phyloP scores from a whole-genome alignment of 1,140 invertebrate species.

The Chionoecetes opilio region DNA sequence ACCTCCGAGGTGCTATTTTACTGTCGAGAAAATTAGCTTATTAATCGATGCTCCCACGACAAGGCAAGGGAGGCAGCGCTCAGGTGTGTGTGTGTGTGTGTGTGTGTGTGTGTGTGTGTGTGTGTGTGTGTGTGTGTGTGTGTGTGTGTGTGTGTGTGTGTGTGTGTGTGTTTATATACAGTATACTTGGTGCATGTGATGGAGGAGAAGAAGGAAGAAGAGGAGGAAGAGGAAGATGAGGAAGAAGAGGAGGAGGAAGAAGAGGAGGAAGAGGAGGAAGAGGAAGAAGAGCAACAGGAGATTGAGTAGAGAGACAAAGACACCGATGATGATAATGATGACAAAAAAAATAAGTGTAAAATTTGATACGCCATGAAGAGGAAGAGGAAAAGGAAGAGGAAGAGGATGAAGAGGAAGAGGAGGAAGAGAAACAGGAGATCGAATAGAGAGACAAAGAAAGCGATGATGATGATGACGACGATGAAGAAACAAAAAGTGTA shows the following conservation, averaged over 20 bases:
- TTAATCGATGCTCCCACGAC: background rate
- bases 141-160: constrained; percentile 43
- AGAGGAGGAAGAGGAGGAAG: background rate
- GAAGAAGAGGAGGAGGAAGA: background rate
- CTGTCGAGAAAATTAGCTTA: constrained; percentile 9
- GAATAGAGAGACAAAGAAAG: background rate
- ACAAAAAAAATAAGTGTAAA: background rate
- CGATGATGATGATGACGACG: background rate
- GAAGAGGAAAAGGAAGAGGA: background rate
- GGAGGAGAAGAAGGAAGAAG: background rate
- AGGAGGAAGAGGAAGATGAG: background rate
- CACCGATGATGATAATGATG: background rate
- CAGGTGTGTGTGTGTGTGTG: background rate
- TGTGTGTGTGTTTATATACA: no score
- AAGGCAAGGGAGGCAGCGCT: background rate
- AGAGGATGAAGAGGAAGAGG: background rate
- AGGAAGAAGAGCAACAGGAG: background rate
- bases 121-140: constrained; percentile 47
- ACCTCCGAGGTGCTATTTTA: background rate
- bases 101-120: background rate
- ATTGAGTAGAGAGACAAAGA: background rate
- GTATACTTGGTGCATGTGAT: background rate
- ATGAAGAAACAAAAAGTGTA: background rate
- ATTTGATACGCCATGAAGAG: background rate
- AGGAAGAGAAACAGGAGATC: background rate